Base-by-base conservation (phyloP, 2,888 invertebrate genomes). In the Apomyelois bistriatella region DNA sequence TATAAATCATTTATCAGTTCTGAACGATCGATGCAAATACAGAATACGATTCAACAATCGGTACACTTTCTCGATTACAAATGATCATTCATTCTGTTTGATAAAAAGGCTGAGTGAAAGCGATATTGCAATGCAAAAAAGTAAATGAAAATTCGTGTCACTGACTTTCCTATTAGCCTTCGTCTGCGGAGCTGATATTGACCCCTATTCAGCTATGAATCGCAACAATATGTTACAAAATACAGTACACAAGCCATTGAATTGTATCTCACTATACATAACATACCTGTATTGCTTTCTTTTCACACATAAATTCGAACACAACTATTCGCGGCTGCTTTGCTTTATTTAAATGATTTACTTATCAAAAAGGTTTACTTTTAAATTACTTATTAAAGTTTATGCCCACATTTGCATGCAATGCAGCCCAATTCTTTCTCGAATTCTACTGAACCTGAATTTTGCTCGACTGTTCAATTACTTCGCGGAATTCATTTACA, bases 81-180 rank as follows among this genome's bases (percentile, higher is more conserved):
- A 80, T 81, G 74, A 74, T 77, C 79, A 79, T 83, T 87, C 80
- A 82, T 84, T 82, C 74, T 66, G 62, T 66, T 78, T 75, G 67
- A 82, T 82, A 80, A 88, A 83, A 85, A 83, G 76, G 75, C 61
- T 61, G 53, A 87, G 89, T 88, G 89, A 90, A 90, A 90, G 89
- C 76, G 85, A 83, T 87, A 88, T 80, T 73, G 79, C 69, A 70
- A 76, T 84, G 84, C 77, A 85, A 88, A 89, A 85, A 88, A 78
- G 70, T 72, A 76, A 84, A 85, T 82, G 84, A 86, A 89, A 87
- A 87, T 85, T 85, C 75, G 87, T 86, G 86, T 87, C 86, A 80
- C 80, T 79, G 77, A 77, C 84, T 86, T 85, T 85, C 84, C 85
- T 82, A 75, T 73, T 76, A 70, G 74, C 74, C 77, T 74, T 79